Percentiles rank a stretch among this genome's conserved stretches.
Evolutionary conservation across 2,113 vertebrate genomes (phyloP).

Genomic region (Nycticryphes semicollaris): DNA sequence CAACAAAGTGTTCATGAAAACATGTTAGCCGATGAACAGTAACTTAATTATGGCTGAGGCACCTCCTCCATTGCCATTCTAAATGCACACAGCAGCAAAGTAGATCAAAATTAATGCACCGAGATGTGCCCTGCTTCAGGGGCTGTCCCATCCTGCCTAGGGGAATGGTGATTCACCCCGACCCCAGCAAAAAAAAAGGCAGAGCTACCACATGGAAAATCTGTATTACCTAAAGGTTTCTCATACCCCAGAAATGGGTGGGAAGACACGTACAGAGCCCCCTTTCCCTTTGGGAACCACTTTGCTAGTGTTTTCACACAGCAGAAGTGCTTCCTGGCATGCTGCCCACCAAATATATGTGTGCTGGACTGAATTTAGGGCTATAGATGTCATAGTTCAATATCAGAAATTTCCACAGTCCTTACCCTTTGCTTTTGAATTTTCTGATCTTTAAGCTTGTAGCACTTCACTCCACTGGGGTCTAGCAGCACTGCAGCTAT

Average conservation of each 20-base stretch:
- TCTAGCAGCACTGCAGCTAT: not conserved
- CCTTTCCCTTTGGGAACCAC: not conserved
- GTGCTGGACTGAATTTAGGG: not conserved
- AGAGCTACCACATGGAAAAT: not conserved
- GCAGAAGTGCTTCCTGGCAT: not conserved
- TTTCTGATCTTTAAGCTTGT: not conserved
- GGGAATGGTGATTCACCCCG: not conserved
- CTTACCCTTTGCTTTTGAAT: not conserved
- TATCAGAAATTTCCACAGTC: not conserved
- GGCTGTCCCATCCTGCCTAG: not conserved
- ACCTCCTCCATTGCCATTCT: not conserved
- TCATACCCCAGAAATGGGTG: not conserved
- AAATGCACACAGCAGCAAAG: not conserved
- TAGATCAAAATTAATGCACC: not conserved
- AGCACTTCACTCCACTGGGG: not conserved
- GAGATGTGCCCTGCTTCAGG: not conserved
- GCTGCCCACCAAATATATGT: rapidly evolving
- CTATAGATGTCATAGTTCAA: not conserved
- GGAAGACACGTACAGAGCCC: not conserved
- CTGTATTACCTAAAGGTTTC: not conserved
- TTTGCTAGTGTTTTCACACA: not conserved
- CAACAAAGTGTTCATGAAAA: not conserved
- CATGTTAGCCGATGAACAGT: not conserved
- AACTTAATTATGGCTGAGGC: not conserved
- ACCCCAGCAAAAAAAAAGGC: not conserved